phyloP scores from a whole-genome alignment of 2,888 invertebrate species.

The Mythimna ferrago region DNA sequence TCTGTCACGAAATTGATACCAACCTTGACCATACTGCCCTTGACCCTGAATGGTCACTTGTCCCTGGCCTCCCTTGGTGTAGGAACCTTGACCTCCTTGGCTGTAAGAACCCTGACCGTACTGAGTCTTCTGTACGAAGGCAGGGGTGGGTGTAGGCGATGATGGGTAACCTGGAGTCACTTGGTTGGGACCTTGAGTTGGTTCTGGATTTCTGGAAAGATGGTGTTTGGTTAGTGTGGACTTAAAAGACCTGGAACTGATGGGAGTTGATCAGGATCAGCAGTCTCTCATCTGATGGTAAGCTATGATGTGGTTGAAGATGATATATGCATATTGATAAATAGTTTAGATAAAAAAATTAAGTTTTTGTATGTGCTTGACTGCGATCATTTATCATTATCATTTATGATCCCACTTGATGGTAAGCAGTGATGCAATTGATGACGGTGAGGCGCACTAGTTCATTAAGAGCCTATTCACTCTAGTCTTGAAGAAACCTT shows the following conservation, averaged over 20 bases:
- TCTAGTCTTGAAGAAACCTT: too few relatives aligned
- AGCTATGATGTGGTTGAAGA: too few relatives aligned
- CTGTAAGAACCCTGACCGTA: slow-evolving; percentile 55
- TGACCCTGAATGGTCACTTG: slow-evolving; percentile 51
- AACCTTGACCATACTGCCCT: slow-evolving; percentile 37
- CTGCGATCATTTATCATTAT: too few relatives aligned
- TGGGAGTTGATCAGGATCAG: too few relatives aligned
- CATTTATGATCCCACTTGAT: too few relatives aligned
- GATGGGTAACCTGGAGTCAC: slow-evolving; percentile 75
- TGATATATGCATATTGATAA: too few relatives aligned
- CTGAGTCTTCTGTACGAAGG: slow-evolving; percentile 71
- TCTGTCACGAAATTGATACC: neutral
- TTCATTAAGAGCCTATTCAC: too few relatives aligned
- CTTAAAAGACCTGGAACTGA: neutral
- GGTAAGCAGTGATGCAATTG: too few relatives aligned
- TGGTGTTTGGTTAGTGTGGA: neutral
- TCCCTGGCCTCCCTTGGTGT: slow-evolving; percentile 67
- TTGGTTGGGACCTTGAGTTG: slow-evolving; percentile 72
- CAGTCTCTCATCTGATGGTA: too few relatives aligned
- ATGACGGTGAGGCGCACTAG: too few relatives aligned
- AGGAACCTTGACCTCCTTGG: slow-evolving; percentile 70
- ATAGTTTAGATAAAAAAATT: too few relatives aligned
- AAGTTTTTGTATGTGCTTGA: too few relatives aligned
- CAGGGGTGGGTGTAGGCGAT: slow-evolving; percentile 56
- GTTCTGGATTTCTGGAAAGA: slow-evolving; percentile 7